Base-by-base conservation (phyloP, 1,140 invertebrate species). In the Mactra quadrangularis region DNA sequence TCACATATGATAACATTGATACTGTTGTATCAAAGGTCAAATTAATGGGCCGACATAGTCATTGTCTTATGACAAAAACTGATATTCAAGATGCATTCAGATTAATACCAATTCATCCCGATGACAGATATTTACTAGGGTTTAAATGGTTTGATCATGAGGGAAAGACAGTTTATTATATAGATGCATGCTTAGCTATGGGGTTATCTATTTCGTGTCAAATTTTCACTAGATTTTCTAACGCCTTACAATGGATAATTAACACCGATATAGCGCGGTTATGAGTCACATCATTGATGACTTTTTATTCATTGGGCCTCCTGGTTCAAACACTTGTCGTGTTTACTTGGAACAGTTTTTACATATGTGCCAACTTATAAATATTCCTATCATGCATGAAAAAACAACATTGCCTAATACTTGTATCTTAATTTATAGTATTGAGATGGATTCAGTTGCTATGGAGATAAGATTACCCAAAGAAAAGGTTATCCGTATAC, bases 391-490 rank as follows among this genome's bases (percentile, higher is more conserved):
- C 19, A 75, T 59, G 47, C 4, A 17, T 19, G 29, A 13, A 15
- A 75, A 75, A 75, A 60, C 53, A 15, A 17, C 25, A 27, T 25
- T 9, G 22, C 53, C 72, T 41, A 60, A 53, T 22, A 75, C 72
- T 35, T 75, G 52, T 17, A 53, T 52, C n/a, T 22, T 53, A 13
- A 71, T 71, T 71, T 71, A 71, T 71, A 47, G 66, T 1, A 71
- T 71, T 71, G 66, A 71, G 33, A 31, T 71, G 1, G 66, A 71
- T 52, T 71, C 66, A 0, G 1, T 29, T 22, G 47, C 15, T 6
- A 71, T 71, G 66, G n/a, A 25, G 1, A 53, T 27, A 2, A n/a
- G 45, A 29, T 22, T 71, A 25, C 66, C 45, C 3, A 11, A 52
- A 31, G 66, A 71, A 17, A 71, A 71, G 22, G 47, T 71, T 1